A percentile compares a stretch with the other conserved stretches of the same genome.
Evolutionary conservation across 2,888 invertebrate species (phyloP).

Genomic region (Pyrrhia umbra): DNA sequence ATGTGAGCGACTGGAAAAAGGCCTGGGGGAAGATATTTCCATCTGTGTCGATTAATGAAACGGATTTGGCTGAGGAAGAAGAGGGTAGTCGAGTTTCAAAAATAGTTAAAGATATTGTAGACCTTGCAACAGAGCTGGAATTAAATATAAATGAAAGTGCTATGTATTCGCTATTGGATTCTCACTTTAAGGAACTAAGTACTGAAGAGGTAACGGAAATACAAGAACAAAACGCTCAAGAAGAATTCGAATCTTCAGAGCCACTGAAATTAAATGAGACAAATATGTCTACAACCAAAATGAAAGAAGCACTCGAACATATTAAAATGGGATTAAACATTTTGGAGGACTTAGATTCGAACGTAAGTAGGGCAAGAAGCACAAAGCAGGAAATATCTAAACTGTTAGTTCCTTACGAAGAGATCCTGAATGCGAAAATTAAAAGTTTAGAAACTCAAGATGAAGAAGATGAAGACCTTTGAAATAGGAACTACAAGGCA

Average conservation of each 20-base stretch:
- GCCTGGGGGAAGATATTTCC: background rate
- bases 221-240: background rate
- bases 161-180: background rate
- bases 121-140: background rate
- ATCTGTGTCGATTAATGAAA: background rate
- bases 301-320: background rate
- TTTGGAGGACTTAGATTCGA: background rate
- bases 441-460: background rate
- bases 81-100: background rate
- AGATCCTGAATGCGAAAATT: background rate
- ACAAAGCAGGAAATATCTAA: background rate
- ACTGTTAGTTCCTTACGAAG: background rate
- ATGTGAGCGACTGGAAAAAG: background rate
- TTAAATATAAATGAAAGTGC: background rate
- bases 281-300: background rate
- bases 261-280: background rate
- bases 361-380: conserved; percentile 1
- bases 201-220: background rate
- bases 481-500: too few species aligned
- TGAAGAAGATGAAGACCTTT: too few species aligned
- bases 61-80: background rate
- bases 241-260: background rate
- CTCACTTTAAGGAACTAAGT: background rate
- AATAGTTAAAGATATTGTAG: background rate
- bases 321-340: background rate